Evolutionary conservation across 2,888 invertebrate genomes (phyloP), one percentile per base, ranked within the genome.

Genomic region (Phania funesta): DNA sequence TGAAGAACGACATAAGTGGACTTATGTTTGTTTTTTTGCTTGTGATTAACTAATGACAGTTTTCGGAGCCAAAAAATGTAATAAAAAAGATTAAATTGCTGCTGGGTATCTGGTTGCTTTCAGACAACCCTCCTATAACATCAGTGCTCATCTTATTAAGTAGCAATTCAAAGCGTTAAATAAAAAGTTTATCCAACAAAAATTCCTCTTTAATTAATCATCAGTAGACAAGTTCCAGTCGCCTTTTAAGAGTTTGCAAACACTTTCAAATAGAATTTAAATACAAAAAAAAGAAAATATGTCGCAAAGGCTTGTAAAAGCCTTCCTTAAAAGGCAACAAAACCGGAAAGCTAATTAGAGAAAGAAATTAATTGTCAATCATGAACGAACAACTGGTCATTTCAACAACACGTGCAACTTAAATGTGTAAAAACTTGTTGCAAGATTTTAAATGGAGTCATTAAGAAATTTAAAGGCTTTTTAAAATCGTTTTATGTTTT

Each of bases 311-410:
- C n/a, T 73, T 38, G 8, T 5, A 62, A 44, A 20, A 22, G 13
- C 13, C 54, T 20, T 44, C 44, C 29, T 46, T 70, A 22, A 58
- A 56, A 58, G 8, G 2, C 48, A 35, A 18, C 3, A 60, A 48
- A 60, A 26, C 29, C 20, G 24, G 32, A 35, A 54, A 56, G 54
- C 24, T 35, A 20, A 65, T 65, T 56, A 56, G 35, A 65, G 20
- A 74, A 54, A 65, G 54, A 65, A 65, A 56, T 44, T 64, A 64
- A 65, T 74, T 74, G 74, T 74, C 74, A 54, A 74, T 74, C 74
- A 74, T 18, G 8, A 11, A 48, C 26, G 20, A 13, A 44, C 44
- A 26, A 41, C 24, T 24, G 16, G 24, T 18, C 44, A 62, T 18
- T 9, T 44, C 13, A 32, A 9, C 9, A 22, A 20, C 32, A n/a